Base-by-base conservation (phyloP, 2,113 vertebrate genomes). In the Syrmaticus mikado region DNA sequence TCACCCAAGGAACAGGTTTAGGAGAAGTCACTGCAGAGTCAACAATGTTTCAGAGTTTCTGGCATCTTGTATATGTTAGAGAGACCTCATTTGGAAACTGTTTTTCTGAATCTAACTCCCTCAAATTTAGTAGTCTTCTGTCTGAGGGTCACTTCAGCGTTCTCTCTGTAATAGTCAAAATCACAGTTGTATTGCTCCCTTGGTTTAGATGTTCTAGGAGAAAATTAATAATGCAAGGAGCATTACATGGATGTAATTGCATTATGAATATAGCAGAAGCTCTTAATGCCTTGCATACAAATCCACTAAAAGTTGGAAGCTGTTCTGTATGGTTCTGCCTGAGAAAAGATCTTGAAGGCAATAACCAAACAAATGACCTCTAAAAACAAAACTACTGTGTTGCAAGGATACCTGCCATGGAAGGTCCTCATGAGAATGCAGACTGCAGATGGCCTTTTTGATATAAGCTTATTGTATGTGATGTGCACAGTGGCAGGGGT, bases 381-480 rank as follows among this genome's bases (percentile, higher is more conserved):
- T 83, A 50, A 22, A 28, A n/a, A 28, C 14, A 76, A 43, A 61
- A 19, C 13, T 11, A 0, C 0, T 12, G 21, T 77, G 73, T 45
- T 64, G 9, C 66, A 45, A 61, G 30, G 36, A 13, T 48, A n/a
- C n/a, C 27, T 77, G 36, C 15, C 20, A 3, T 10, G 13, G n/a
- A n/a, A 45, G 34, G 27, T 13, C n/a, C 62, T 82, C 1, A 0
- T 13, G 48, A 46, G 46, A 46, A 2, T 15, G 40, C 30, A 27
- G 17, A 28, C 72, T 45, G 3, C 36, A 50, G 36, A 2, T 38
- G 57, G 24, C 18, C 10, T 75, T 85, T 85, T 60, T 67, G 16
- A 0, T 28, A 7, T 28, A 18, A 73, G 0, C 30, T 74, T 74
- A 40, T 58, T 1, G 0, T 3, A 1, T 3, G 5, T 38, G 46